phyloP scores from a whole-genome alignment of 1,140 invertebrate species.

The Amphibalanus amphitrite region DNA sequence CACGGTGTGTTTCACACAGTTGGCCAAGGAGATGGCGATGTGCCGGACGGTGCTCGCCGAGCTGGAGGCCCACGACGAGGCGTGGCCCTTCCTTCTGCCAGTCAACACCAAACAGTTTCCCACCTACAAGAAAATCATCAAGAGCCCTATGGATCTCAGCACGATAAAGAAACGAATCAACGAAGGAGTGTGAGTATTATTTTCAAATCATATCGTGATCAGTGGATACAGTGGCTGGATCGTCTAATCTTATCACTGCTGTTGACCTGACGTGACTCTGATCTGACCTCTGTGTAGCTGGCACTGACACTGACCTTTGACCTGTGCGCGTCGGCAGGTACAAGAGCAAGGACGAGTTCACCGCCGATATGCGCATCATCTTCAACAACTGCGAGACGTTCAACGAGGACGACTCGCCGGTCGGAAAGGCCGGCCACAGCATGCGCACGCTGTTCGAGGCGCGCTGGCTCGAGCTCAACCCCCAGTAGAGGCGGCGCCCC shows the following conservation, averaged over 20 bases:
- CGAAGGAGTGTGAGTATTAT: conserved; percentile 54
- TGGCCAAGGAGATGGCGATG: conserved; percentile 55
- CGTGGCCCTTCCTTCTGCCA: conserved; percentile 86
- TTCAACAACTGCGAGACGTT: conserved; percentile 95
- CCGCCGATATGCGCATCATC: conserved; percentile 71
- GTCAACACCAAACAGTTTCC: conserved; percentile 95
- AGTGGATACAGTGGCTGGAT: too few species aligned
- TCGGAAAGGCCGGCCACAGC: conserved; percentile 80
- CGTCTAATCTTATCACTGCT: too few species aligned
- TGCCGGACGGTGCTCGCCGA: conserved; percentile 54
- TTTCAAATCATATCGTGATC: too few species aligned
- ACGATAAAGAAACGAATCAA: conserved; percentile 80
- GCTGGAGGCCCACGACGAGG: conserved; percentile 77
- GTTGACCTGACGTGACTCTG: too few species aligned
- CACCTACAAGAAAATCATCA: conserved; percentile 84
- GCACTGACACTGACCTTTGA: neutral
- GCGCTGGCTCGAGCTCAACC: conserved; percentile 51
- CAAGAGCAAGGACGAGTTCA: conserved; percentile 73
- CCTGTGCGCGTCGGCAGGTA: conserved; percentile 42
- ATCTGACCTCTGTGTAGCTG: too few species aligned
- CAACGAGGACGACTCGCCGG: conserved; percentile 92
- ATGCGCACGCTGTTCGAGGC: conserved; percentile 82
- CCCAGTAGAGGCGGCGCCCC: conserved; percentile 10
- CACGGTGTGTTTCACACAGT: conserved; percentile 36
- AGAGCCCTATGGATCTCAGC: conserved; percentile 84